Base-by-base conservation (phyloP, 2,797 vertebrate species). In the Chloroceryle inda region DNA sequence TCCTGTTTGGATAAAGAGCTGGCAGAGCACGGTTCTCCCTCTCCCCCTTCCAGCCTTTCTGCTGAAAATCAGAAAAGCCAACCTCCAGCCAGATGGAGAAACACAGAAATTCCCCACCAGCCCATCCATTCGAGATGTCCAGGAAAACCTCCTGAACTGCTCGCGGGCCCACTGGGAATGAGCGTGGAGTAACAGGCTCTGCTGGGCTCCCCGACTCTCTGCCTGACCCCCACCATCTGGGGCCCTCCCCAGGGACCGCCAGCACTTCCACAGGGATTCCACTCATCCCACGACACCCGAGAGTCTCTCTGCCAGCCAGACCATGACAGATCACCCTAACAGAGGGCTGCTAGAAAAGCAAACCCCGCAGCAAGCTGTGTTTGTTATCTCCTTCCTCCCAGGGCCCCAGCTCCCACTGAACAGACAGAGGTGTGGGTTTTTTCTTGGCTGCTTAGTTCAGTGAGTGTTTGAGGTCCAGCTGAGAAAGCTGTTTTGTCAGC, bases 201-300 rank as follows among this genome's bases (percentile, higher is more conserved):
- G 62, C 31, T 26, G 76, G 55, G 56, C 11, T 19, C 62, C 12
- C 12, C 1, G 78, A 22, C 21, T n/a, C 58, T 63, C 69, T 45
- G 33, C 62, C 74, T 55, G 56, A 31, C 44, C 64, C 56, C 40
- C 26, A 5, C 12, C 23, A 18, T 1, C 31, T 33, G 44, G 33
- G 56, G 33, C 66, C 80, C 52, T 74, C 47, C 62, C 56, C 72
- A 4, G 1, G 21, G 15, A 16, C 76, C 72, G 33, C 7, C 37
- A n/a, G 3, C 29, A 4, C 10, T 68, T 29, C 72, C 73, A 13
- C 0, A 27, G 47, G 67, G 15, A 85, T 40, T 29, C 45, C 27
- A 13, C 18, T 62, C 35, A 4, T 23, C 4, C 0, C 0, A 5
- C 29, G 58, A 44, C 3, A 58, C 40, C 53, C 4, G 53, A 53